phyloP scores from a whole-genome alignment of 2,888 invertebrate genomes.

The Apamea crenata region DNA sequence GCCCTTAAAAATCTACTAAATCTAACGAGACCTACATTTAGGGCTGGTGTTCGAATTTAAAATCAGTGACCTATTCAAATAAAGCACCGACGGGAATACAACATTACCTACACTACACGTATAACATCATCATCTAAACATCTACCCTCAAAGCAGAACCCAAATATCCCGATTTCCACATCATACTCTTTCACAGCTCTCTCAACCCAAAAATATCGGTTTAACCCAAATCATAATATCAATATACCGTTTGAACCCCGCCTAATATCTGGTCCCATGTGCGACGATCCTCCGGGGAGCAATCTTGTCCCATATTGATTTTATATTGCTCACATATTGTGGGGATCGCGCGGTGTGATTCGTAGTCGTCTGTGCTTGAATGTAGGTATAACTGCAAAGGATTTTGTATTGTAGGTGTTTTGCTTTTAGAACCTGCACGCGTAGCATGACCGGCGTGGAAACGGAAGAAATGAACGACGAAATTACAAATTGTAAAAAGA shows the following conservation, averaged over 20 bases:
- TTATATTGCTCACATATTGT: conserved; percentile 77
- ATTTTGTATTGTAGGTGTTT: conserved; percentile 25
- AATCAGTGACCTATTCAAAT: not conserved
- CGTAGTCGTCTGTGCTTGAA: conserved; percentile 26
- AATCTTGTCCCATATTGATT: conserved; percentile 78
- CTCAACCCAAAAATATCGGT: conserved; percentile 51
- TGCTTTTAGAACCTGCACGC: not conserved
- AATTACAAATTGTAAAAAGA: not conserved
- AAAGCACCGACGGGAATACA: conserved; percentile 1
- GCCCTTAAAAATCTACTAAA: no score
- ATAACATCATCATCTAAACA: conserved; percentile 23
- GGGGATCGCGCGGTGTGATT: conserved; percentile 58
- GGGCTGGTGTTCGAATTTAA: not conserved
- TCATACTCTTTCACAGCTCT: conserved; percentile 58
- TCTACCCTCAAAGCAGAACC: conserved; percentile 3
- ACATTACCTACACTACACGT: not conserved
- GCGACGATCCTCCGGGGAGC: conserved; percentile 71
- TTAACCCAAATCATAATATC: conserved; percentile 70
- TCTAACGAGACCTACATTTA: not conserved
- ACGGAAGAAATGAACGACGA: not conserved
- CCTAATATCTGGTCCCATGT: conserved; percentile 71
- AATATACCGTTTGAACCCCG: conserved; percentile 69
- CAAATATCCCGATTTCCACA: conserved; percentile 17
- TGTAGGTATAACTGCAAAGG: conserved; percentile 5
- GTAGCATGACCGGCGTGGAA: not conserved